These are phyloP conservation scores for Sylvicapra grimmia DNA, from an alignment of 2,113 vertebrate species.

Conservation along the genomic window DNA sequence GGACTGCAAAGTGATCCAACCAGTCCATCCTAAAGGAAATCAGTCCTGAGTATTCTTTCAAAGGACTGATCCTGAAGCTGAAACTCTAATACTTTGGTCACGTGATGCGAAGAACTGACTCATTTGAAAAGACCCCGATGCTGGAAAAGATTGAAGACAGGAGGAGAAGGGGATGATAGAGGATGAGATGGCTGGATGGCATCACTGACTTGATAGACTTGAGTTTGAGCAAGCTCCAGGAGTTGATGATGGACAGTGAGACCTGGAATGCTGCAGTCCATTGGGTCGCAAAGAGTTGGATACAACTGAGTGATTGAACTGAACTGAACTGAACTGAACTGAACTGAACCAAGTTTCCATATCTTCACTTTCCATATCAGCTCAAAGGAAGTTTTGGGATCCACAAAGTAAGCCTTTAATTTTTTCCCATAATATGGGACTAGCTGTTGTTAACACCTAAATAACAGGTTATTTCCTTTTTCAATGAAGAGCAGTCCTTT, in stretches of 20 bases:
- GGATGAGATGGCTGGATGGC: neutral
- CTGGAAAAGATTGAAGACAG: neutral
- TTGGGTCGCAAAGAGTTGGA: neutral
- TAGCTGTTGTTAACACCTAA: neutral
- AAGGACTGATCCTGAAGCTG: neutral
- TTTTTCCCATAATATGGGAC: rapidly evolving
- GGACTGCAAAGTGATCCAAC: neutral
- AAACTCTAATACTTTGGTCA: neutral
- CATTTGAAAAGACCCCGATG: neutral
- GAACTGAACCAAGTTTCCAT: neutral
- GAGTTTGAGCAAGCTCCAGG: neutral
- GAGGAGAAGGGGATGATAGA: neutral
- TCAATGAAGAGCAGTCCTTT: neutral
- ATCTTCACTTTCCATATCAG: neutral
- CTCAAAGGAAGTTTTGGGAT: neutral
- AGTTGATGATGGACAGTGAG: neutral
- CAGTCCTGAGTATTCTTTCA: neutral
- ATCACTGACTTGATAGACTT: neutral
- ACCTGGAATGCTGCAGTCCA: neutral
- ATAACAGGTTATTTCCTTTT: neutral
- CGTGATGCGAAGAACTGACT: neutral
- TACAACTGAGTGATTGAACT: neutral
- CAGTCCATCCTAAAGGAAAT: neutral
- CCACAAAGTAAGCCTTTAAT: neutral
- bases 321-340: neutral